Evolutionary conservation across 1,140 invertebrate genomes (phyloP), one percentile per base, ranked within the genome.

Genomic region (Mizuhopecten yessoensis): DNA sequence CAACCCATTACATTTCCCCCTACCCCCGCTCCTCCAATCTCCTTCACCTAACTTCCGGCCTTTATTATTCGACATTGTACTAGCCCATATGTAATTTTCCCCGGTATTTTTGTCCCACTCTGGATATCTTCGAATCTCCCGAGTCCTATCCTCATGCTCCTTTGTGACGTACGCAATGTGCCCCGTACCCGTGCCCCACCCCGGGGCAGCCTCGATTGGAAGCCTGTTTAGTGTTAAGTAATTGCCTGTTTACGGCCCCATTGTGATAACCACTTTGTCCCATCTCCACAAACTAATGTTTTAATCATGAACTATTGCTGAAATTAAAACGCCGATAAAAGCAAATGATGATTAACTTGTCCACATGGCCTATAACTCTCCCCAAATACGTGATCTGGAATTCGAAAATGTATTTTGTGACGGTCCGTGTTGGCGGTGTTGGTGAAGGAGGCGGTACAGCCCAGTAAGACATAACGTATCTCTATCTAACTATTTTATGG

Each of bases 321-420:
- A 75, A 75, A 75, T 75, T 75, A 75, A 75, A 75, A 75, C 57
- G 57, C 57, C 57, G 57, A 75, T 75, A 75, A 75, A 75, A 75
- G 57, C 3, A n/a, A 75, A 75, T 75, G 57, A 75, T 75, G 57
- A 75, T 75, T 75, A 75, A 75, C 57, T 29, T 29, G 23, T 7
- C 57, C 57, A 75, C 57, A n/a, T 75, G 57, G 57, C 57, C 57
- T 29, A 75, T 75, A 75, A 75, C 57, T 75, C 57, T 75, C 23
- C 57, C 57, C n/a, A 5, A 75, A 75, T 17, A 75, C 57, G 57
- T 75, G 57, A 75, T 75, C 57, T 75, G 57, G 57, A n/a, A 75
- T 75, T 75, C 57, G 9, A 75, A n/a, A 75, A 75, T 75, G 57
- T 75, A 75, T 75, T 75, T 75, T 75, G 57, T 75, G 57, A 75